Evolutionary conservation across 2,797 vertebrate genomes (phyloP), one percentile per base, ranked within the genome.

Genomic region (Danio jaintianensis): DNA sequence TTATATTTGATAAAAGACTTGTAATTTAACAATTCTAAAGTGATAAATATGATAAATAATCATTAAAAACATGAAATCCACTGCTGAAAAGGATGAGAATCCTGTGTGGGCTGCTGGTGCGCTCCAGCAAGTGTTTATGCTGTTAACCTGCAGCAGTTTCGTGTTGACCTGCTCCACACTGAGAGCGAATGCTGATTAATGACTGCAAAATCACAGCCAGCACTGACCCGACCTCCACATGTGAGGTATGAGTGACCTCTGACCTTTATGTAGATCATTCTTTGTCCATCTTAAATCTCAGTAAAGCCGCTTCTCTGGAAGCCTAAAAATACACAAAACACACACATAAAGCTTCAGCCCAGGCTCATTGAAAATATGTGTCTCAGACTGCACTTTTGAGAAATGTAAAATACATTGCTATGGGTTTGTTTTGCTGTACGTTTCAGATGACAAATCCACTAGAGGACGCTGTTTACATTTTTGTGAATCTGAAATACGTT

Each of bases 151-250:
- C 22, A 64, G 48, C 59, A 8, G 61, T 72, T 58, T 56, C 12
- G 43, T 4, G 12, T 52, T 78, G 55, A 69, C 76, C 76, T 7
- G 18, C 52, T 75, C 43, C 15, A 22, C 38, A 43, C n/a, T 29
- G 29, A 40, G 15, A 63, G 10, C 11, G 29, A 50, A 69, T 42
- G 16, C 22, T 50, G 76, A 78, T 12, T 22, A 62, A 73, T 48
- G 75, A 56, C 42, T 40, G 13, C 42, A 50, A 43, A 69, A 82
- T 80, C 52, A 84, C 20, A 70, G 72, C 64, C 58, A 22, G 67
- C 72, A 36, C 80, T 69, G 53, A 9, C 53, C 52, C 80, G 78
- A 82, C 82, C 82, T 72, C 47, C 81, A 74, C 75, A 70, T 81
- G 73, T 53, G 42, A 45, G 61, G 52, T 75, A 67, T 78, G 47